Base-by-base conservation (phyloP, 2,888 invertebrate genomes). In the Panorpa germanica region DNA sequence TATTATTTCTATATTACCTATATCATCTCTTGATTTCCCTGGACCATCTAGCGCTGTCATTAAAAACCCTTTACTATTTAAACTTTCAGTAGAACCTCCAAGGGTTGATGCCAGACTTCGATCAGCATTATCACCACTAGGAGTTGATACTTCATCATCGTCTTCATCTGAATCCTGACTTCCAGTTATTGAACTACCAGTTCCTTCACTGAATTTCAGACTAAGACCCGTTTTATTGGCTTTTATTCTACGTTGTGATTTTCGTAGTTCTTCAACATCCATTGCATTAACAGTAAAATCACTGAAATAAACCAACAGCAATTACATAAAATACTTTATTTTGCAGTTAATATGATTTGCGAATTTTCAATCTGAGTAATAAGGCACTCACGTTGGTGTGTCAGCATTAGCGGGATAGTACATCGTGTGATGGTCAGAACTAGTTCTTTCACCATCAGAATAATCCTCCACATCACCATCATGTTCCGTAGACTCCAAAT, bases 201-300 rank as follows among this genome's bases (percentile, higher is more conserved):
- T 55, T 55, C 12, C 57, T 46, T 50, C 63, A 53, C 46, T 65
- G 55, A 34, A 56, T 46, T 36, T 55, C 24, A 53, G 34, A 25
- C 47, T 54, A 39, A 55, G 45, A n/a, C 53, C 53, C 8, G 53
- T 43, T 38, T 55, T 52, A 46, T 68, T 67, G 25, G 73, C 67
- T 47, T 73, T 72, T 19, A 67, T 61, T 17, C 73, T 65, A 2
- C 78, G 58, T 44, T 75, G 64, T 0, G 77, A 81, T 51, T 75
- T 75, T 2, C 83, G 61, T 34, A 85, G 53, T 45, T 83, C 83
- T 20, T 81, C 80, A 2, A 73, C 80, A 45, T 85, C 82, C 70
- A 85, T 82, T 31, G 83, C 83, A 46, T 78, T 83, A 22, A 86
- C 81, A 45, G 78, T 80, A 47, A 81, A 86, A 45, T 82, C 81